Conservation (phyloP, 92 coral and sea anemone genomes). For the Porites divaricata region DNA sequence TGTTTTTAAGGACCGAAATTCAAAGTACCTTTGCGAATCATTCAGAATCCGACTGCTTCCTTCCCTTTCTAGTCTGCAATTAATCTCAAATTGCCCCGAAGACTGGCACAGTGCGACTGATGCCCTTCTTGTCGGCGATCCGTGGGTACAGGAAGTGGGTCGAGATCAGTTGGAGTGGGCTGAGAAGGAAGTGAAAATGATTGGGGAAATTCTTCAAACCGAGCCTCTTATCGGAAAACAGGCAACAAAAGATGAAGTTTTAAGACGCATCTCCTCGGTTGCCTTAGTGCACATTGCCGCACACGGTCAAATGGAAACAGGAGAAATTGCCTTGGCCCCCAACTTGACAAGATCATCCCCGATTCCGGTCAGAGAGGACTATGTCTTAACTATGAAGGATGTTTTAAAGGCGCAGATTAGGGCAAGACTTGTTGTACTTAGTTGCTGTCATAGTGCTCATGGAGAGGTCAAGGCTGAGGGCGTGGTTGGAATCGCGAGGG, state of each 20-base stretch:
- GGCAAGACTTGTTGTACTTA: not conserved
- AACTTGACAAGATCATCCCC: not conserved
- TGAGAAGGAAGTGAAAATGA: not conserved
- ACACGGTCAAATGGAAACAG: not conserved
- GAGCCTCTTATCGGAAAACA: not conserved
- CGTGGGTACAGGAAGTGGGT: not conserved
- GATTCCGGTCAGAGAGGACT: not conserved
- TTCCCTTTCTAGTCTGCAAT: not conserved
- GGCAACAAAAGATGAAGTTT: not conserved
- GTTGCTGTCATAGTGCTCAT: not conserved
- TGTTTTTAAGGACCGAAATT: not conserved
- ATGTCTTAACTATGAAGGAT: not conserved
- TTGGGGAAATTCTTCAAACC: not conserved
- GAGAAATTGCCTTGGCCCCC: not conserved
- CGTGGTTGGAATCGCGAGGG: not conserved
- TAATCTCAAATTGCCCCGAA: not conserved
- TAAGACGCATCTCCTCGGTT: not conserved
- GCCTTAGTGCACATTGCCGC: not conserved
- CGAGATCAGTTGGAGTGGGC: not conserved
- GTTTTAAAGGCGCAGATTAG: not conserved
- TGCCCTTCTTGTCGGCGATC: not conserved
- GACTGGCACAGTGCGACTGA: not conserved
- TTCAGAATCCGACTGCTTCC: not conserved
- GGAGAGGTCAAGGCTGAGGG: not conserved
- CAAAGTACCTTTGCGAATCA: not conserved